Percentiles rank a stretch among this genome's conserved stretches.
phyloP scores from a whole-genome alignment of 2,113 vertebrate genomes.

The Prochilodus magdalenae region DNA sequence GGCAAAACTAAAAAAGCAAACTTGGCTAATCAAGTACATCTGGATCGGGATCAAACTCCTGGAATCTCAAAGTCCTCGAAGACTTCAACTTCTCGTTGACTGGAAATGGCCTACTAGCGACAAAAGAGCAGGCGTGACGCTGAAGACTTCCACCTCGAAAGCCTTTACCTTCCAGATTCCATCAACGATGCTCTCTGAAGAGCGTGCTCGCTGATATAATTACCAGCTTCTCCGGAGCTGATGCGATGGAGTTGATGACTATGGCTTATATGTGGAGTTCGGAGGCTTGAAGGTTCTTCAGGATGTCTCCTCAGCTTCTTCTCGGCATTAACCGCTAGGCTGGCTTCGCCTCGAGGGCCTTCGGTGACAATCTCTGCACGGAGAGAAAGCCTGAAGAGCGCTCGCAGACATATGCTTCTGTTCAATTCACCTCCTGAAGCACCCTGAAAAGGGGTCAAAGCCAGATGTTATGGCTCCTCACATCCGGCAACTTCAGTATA shows the following conservation, averaged over 20 bases:
- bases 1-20: too few relatives aligned
- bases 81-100: background rate
- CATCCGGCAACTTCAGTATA: slow-evolving; percentile 7
- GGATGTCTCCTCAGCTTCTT: slow-evolving; percentile 17
- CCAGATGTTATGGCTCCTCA: slow-evolving; percentile 22
- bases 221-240: background rate
- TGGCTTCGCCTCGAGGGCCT: slow-evolving; percentile 16
- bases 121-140: background rate
- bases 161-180: background rate
- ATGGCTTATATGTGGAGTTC: background rate
- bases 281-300: slow-evolving; percentile 4
- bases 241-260: background rate
- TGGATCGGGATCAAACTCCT: background rate
- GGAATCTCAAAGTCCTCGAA: background rate
- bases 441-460: slow-evolving; percentile 18
- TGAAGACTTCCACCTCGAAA: slow-evolving; percentile 3
- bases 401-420: slow-evolving; percentile 10
- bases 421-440: slow-evolving; percentile 22
- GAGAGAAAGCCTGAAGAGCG: slow-evolving; percentile 19
- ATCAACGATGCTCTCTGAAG: background rate
- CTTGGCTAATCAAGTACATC: background rate
- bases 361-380: background rate
- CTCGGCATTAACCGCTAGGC: background rate
- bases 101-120: background rate
- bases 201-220: slow-evolving; percentile 19